Evolutionary conservation across 2,797 vertebrate species (phyloP).

Genomic region (Erpetoichthys calabaricus): DNA sequence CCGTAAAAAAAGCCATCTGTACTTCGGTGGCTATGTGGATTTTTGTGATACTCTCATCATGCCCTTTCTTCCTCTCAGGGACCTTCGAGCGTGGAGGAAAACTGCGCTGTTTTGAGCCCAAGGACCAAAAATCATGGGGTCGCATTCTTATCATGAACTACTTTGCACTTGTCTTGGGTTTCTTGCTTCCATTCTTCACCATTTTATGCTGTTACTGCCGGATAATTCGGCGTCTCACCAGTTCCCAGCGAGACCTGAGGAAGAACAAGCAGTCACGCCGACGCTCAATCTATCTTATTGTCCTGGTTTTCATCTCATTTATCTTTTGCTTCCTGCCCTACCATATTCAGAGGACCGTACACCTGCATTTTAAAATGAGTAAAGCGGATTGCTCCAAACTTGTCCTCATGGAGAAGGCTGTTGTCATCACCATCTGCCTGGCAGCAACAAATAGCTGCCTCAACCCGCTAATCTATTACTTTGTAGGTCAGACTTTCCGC

Average conservation of each 20-base stretch:
- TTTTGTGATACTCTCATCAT: slow-evolving; percentile 29
- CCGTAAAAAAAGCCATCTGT: slow-evolving; percentile 13
- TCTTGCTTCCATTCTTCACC: slow-evolving; percentile 40
- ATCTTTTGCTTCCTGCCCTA: slow-evolving; percentile 50
- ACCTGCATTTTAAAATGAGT: slow-evolving; percentile 30
- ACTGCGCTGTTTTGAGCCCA: slow-evolving; percentile 39
- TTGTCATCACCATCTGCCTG: slow-evolving; percentile 40
- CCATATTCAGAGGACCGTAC: slow-evolving; percentile 32
- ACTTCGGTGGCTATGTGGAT: slow-evolving; percentile 34
- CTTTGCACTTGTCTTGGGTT: slow-evolving; percentile 32
- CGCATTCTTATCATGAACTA: slow-evolving; percentile 40
- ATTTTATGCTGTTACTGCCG: slow-evolving; percentile 38
- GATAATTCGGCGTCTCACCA: slow-evolving; percentile 21
- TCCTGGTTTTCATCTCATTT: slow-evolving; percentile 36
- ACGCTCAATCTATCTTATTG: slow-evolving; percentile 28
- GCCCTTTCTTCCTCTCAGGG: slow-evolving; percentile 33
- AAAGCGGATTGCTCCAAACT: slow-evolving; percentile 5
- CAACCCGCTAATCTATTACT: slow-evolving; percentile 53
- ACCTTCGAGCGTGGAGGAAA: not conserved
- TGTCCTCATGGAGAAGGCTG: slow-evolving; percentile 20
- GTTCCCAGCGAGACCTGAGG: rapidly evolving
- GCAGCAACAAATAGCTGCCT: slow-evolving; percentile 41
- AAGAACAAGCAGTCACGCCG: not conserved
- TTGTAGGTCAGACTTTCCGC: slow-evolving; percentile 36
- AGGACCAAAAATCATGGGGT: slow-evolving; percentile 15